Evolutionary conservation across 2,113 vertebrate genomes (phyloP).

Genomic region (Grantiella picta): DNA sequence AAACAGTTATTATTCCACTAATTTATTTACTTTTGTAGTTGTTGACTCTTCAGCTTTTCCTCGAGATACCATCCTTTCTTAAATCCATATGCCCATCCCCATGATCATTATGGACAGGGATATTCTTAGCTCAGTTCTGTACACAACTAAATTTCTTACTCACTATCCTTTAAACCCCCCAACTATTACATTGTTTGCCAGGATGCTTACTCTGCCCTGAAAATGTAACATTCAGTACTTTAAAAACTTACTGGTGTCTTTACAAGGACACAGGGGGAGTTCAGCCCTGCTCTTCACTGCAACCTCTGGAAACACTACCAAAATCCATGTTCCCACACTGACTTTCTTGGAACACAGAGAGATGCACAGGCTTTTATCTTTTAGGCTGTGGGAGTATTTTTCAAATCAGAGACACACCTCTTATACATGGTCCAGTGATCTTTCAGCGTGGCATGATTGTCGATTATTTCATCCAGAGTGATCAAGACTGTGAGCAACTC

Average conservation of each 20-base stretch:
- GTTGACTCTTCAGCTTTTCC: background rate
- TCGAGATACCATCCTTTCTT: background rate
- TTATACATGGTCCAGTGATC: constrained; percentile 99
- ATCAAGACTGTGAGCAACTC: constrained; percentile 90
- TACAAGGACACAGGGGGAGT: background rate
- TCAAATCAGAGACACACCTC: constrained; percentile 77
- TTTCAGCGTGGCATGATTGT: constrained; percentile 90
- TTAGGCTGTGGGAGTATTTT: background rate
- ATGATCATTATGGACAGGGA: background rate
- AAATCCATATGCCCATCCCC: background rate
- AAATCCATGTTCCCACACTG: background rate
- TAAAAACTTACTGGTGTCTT: background rate
- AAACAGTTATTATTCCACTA: background rate
- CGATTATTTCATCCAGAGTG: constrained; percentile 94
- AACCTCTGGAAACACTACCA: background rate
- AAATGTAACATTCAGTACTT: background rate
- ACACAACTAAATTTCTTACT: background rate
- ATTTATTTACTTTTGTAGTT: background rate
- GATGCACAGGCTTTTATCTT: background rate
- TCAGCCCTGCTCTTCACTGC: background rate
- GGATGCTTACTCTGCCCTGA: background rate
- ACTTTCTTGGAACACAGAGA: background rate
- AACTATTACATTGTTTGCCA: background rate
- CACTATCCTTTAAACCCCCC: background rate
- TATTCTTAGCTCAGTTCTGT: background rate